Base-by-base conservation (phyloP, 2,888 invertebrate genomes). In the Homarus gammarus region DNA sequence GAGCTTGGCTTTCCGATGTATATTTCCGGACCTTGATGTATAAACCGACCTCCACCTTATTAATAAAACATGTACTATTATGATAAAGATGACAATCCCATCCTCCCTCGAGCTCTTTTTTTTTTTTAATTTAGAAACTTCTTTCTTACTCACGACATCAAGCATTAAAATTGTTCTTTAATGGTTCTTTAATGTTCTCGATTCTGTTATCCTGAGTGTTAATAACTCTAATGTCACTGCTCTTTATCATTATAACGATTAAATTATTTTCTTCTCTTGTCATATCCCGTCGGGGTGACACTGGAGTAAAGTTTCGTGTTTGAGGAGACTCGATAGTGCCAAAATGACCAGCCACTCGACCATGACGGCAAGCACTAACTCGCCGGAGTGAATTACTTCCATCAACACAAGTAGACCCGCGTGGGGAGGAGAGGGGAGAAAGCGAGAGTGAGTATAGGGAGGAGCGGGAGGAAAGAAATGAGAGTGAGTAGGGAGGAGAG, bases 351-450 rank as follows among this genome's bases (percentile, higher is more conserved):
- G 38, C 38, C 61, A 79, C n/a, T 79, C 61, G 61, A 33, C 79
- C 79, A 61, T 79, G 79, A 36, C 79, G n/a, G 38, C 79, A 61
- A 61, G n/a, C 56, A 36, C 36, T 78, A 78, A 38, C 78, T 56
- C 40, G 78, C 33, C 51, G 78, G 51, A 78, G 27, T 49, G 75
- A 31, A 31, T 78, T 78, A 38, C 78, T 51, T 56, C 56, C 56
- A 22, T 33, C 78, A 51, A n/a, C 78, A 70, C 44, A 61, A 70
- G 44, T 38, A 36, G 68, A 40, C 12, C 0, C 40, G 70, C 15
- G 70, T 40, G 70, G 61, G 44, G n/a, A 40, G n/a, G 44, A 5
- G 44, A 70, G 40, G 0, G 31, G 83, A n/a, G 36, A 38, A 38
- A 75, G 31, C 10, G 1, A 31, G 75, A 75, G 38, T n/a, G 75